Conservation (phyloP, 2,888 invertebrate species). For the Galerucella calmariensis region DNA sequence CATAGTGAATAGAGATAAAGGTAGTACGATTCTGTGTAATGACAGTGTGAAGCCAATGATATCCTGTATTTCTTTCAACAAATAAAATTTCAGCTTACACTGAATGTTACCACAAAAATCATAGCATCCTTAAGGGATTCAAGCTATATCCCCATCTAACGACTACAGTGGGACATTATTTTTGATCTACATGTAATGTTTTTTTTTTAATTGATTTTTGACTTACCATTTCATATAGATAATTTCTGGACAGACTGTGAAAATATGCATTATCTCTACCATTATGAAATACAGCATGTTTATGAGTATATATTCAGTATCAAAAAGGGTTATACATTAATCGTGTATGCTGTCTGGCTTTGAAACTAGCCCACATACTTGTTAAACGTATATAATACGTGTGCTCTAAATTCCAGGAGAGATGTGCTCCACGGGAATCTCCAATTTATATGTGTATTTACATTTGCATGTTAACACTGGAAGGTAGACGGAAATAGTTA, state of each 20-base stretch:
- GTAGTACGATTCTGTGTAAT: too few relatives aligned
- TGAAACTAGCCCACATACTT: conserved; percentile 7
- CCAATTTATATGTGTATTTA: conserved; percentile 25
- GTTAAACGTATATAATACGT: conserved; percentile 3
- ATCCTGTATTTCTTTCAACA: too few relatives aligned
- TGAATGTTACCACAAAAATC: too few relatives aligned
- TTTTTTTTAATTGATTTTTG: too few relatives aligned
- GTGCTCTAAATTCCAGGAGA: conserved; percentile 18
- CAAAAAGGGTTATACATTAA: not conserved
- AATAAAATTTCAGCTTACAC: too few relatives aligned
- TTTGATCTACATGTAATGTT: too few relatives aligned
- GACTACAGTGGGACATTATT: too few relatives aligned
- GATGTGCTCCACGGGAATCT: conserved; percentile 16
- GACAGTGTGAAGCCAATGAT: too few relatives aligned
- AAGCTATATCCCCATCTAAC: too few relatives aligned
- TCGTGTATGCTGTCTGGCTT: conserved; percentile 1
- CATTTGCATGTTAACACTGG: conserved; percentile 24
- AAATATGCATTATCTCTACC: not conserved
- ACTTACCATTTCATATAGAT: not conserved
- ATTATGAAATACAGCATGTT: not conserved
- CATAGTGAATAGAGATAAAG: too few relatives aligned
- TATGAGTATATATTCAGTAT: not conserved
- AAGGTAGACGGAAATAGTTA: conserved; percentile 24
- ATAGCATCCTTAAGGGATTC: too few relatives aligned
- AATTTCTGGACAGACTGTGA: not conserved